phyloP scores from a whole-genome alignment of 2,113 vertebrate species.

The Oryctolagus cuniculus region DNA sequence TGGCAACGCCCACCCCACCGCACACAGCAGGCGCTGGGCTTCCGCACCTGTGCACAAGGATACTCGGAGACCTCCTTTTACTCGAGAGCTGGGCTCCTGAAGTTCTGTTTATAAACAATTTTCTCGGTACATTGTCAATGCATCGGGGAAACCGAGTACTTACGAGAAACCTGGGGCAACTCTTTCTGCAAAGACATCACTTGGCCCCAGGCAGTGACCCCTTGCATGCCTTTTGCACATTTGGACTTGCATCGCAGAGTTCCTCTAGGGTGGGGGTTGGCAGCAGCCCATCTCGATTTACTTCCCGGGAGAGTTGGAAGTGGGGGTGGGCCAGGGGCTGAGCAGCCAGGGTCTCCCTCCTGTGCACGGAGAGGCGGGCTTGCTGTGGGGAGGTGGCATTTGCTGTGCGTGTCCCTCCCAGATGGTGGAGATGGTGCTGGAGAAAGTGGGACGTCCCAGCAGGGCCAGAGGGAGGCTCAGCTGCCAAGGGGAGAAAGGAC shows the following conservation, averaged over 20 bases:
- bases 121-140: not conserved
- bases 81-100: not conserved
- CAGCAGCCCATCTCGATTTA: too few relatives aligned
- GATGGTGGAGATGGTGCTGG: rapidly evolving
- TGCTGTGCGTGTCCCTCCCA: not conserved
- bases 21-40: not conserved
- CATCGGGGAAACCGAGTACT: not conserved
- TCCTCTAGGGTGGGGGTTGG: not conserved
- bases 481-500: not conserved
- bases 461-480: not conserved
- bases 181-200: not conserved
- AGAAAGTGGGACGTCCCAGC: not conserved
- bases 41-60: not conserved
- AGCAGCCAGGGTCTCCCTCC: not conserved
- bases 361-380: rapidly evolving
- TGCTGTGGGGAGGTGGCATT: not conserved
- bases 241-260: not conserved
- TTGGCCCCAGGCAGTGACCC: not conserved
- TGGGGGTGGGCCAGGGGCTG: not conserved
- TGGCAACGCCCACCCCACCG: not conserved
- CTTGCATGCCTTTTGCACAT: not conserved
- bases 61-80: not conserved
- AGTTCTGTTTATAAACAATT: constrained; percentile 16
- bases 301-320: not conserved
- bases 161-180: not conserved